These are phyloP conservation scores for Macaria notata DNA, from an alignment of 2,888 invertebrate genomes.

Conservation along the genomic window DNA sequence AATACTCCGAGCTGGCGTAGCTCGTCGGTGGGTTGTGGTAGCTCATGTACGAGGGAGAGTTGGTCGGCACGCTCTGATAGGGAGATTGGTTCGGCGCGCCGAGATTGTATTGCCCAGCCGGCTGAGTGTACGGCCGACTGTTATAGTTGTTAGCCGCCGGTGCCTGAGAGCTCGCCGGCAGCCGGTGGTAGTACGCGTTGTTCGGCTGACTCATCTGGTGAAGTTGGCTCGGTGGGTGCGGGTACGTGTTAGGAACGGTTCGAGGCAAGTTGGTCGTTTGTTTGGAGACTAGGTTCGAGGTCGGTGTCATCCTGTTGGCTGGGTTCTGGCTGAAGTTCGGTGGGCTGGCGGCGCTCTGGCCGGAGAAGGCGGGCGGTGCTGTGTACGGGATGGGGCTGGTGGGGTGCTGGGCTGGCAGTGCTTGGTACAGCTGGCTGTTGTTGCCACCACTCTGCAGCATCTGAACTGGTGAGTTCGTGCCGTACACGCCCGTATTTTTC, in stretches of 20 bases:
- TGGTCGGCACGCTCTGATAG: constrained; percentile 76
- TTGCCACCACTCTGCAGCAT: constrained; percentile 48
- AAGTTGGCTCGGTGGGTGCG: constrained; percentile 64
- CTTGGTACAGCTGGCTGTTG: constrained; percentile 64
- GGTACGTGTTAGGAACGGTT: constrained; percentile 64
- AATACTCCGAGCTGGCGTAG: constrained; percentile 73
- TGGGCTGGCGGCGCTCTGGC: constrained; percentile 64
- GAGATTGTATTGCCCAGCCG: constrained; percentile 36
- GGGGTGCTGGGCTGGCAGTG: constrained; percentile 53
- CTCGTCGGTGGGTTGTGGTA: constrained; percentile 78
- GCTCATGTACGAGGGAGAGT: constrained; percentile 72
- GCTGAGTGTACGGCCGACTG: constrained; percentile 52
- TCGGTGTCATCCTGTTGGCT: constrained; percentile 68
- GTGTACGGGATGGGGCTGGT: constrained; percentile 65
- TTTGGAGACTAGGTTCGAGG: constrained; percentile 56
- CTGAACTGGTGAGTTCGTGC: constrained; percentile 54
- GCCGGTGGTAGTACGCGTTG: constrained; percentile 70
- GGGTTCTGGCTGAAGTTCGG: constrained; percentile 71
- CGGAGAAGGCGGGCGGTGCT: constrained; percentile 64
- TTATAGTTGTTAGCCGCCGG: constrained; percentile 50
- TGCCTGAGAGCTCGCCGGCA: constrained; percentile 57
- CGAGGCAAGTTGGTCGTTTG: constrained; percentile 58
- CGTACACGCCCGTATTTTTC: constrained; percentile 60
- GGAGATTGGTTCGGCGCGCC: constrained; percentile 54
- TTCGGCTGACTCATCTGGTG: constrained; percentile 58